Evolutionary conservation across 2,797 vertebrate genomes (phyloP).

Genomic region (Acipenser transmontanus): DNA sequence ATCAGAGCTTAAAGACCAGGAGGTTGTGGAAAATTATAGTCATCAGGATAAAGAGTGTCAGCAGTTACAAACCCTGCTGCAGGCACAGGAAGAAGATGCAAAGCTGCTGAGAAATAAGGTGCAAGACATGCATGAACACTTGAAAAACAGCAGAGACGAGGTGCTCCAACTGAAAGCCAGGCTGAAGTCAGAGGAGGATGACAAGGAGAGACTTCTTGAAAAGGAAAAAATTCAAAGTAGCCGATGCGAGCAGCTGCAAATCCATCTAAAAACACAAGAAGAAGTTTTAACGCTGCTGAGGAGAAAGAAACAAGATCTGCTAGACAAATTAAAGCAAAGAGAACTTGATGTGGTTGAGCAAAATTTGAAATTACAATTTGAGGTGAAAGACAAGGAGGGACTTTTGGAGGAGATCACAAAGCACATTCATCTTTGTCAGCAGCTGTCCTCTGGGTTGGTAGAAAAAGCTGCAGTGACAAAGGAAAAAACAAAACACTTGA

Average conservation of each 20-base stretch:
- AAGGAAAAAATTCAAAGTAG: constrained; percentile 45
- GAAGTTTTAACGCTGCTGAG: constrained; percentile 23
- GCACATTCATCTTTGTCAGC: constrained; percentile 38
- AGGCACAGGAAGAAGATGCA: constrained; percentile 30
- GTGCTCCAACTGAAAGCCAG: constrained; percentile 24
- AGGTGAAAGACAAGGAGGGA: constrained; percentile 31
- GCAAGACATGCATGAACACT: constrained; percentile 31
- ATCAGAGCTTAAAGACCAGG: constrained; percentile 28
- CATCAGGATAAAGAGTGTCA: constrained; percentile 23
- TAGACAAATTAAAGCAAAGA: constrained; percentile 29
- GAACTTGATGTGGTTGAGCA: constrained; percentile 20
- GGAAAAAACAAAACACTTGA: constrained; percentile 30
- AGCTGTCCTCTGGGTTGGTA: constrained; percentile 51
- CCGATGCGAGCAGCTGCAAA: constrained; percentile 37
- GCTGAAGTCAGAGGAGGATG: constrained; percentile 34
- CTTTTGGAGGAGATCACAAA: constrained; percentile 39
- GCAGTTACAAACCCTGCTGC: constrained; percentile 36
- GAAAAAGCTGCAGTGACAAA: constrained; percentile 46
- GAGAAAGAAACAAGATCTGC: constrained; percentile 23
- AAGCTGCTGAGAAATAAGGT: constrained; percentile 30
- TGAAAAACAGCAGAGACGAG: constrained; percentile 26
- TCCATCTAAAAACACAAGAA: constrained; percentile 29
- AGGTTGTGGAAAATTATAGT: constrained; percentile 27
- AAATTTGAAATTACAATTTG: constrained; percentile 28
- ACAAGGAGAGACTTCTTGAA: constrained; percentile 44